Percentiles rank a stretch among this genome's conserved stretches.
Conservation (phyloP, 2,797 vertebrate genomes). For the Molothrus ater region DNA sequence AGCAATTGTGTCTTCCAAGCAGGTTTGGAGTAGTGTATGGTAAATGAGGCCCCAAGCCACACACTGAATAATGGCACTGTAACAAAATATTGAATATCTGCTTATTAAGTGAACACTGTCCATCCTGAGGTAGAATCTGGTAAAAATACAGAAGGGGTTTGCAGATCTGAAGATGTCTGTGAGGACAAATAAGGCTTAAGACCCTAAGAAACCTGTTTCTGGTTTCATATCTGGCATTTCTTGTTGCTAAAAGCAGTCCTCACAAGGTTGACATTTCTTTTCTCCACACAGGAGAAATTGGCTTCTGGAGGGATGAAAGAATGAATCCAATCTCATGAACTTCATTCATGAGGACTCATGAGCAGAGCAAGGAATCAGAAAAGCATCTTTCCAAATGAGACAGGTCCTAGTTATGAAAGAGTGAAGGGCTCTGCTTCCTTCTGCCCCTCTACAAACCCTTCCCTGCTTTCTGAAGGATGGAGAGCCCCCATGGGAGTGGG, state of each 20-base stretch:
- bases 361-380: neutral
- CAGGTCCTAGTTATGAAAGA: neutral
- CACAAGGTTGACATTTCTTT: neutral
- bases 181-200: neutral
- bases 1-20: neutral
- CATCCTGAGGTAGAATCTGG: slow-evolving; percentile 7
- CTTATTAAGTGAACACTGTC: slow-evolving; percentile 31
- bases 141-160: neutral
- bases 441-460: neutral
- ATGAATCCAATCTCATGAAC: neutral
- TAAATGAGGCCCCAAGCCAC: slow-evolving; percentile 2
- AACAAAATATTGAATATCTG: slow-evolving; percentile 30
- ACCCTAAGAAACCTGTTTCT: neutral
- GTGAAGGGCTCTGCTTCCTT: neutral
- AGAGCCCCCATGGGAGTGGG: rapidly evolving
- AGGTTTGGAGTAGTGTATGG: neutral
- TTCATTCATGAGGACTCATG: neutral
- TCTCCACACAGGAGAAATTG: neutral
- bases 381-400: neutral
- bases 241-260: neutral
- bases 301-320: neutral
- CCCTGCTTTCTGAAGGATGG: neutral
- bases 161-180: neutral
- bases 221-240: neutral
- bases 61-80: neutral